phyloP scores from a whole-genome alignment of 2,888 invertebrate species.

The Nebria brevicollis region DNA sequence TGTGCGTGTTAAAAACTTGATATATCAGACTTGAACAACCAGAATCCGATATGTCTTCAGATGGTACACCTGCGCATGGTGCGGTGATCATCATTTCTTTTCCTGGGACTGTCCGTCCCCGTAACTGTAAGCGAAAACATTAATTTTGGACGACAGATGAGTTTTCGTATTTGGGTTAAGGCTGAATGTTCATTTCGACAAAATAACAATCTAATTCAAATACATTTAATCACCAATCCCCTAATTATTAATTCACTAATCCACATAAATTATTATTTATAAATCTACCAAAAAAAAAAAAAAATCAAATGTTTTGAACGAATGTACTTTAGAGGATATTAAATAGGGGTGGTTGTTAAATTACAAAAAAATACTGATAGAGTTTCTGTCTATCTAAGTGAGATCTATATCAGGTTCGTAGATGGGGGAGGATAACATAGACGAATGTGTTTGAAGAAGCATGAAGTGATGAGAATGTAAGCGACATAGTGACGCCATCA shows the following conservation, averaged over 20 bases:
- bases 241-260: background rate
- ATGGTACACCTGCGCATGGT: constrained; percentile 8
- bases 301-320: background rate
- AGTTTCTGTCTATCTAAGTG: background rate
- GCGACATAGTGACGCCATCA: background rate
- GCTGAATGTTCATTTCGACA: background rate
- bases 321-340: background rate
- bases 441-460: background rate
- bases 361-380: background rate
- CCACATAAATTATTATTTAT: background rate
- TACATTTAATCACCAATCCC: too few relatives aligned
- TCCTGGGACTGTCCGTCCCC: background rate
- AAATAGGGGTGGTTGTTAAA: background rate
- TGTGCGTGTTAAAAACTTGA: background rate
- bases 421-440: background rate
- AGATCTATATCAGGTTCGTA: background rate
- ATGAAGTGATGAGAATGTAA: background rate
- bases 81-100: constrained; percentile 14
- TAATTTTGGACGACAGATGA: background rate
- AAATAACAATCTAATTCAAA: background rate
- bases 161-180: background rate
- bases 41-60: background rate
- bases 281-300: background rate
- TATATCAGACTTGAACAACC: background rate
- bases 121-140: background rate